phyloP scores from a whole-genome alignment of 2,888 invertebrate species.

The Cephus spinipes region DNA sequence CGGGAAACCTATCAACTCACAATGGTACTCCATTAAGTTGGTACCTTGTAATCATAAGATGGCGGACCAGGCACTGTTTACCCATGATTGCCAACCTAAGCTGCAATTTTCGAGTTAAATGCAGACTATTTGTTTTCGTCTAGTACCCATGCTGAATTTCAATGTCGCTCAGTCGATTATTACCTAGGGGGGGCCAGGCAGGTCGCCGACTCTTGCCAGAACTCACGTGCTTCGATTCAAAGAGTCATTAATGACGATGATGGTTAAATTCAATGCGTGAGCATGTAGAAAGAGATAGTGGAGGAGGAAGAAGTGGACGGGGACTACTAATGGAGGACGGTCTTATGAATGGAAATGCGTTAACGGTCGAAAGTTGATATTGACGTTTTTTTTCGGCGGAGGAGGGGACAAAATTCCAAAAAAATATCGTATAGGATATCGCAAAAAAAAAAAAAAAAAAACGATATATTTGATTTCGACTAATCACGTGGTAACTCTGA shows the following conservation, averaged over 20 bases:
- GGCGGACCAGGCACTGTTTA: background rate
- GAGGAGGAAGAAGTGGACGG: constrained; percentile 8
- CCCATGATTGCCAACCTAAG: background rate
- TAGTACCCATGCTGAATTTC: constrained; percentile 37
- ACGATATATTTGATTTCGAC: background rate
- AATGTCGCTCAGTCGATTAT: constrained; percentile 27
- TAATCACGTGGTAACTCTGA: background rate
- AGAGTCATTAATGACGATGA: constrained; percentile 10
- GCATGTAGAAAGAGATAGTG: constrained; percentile 15
- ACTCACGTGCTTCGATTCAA: background rate
- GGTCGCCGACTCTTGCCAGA: background rate
- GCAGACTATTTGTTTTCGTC: constrained; percentile 10
- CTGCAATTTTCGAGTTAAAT: background rate
- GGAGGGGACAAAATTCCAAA: background rate
- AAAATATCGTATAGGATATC: background rate
- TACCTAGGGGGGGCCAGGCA: background rate
- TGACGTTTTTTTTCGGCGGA: background rate
- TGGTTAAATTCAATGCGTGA: constrained; percentile 26
- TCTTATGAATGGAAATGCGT: constrained; percentile 48
- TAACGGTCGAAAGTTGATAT: constrained; percentile 15
- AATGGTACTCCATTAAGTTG: background rate
- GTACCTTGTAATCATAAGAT: background rate
- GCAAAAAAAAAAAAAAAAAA: background rate
- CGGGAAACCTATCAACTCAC: background rate
- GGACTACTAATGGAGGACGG: too few relatives aligned